A percentile compares a stretch with the other conserved stretches of the same genome.
Conservation (phyloP, 2,797 vertebrate species). For the Phataginus tetradactyla region DNA sequence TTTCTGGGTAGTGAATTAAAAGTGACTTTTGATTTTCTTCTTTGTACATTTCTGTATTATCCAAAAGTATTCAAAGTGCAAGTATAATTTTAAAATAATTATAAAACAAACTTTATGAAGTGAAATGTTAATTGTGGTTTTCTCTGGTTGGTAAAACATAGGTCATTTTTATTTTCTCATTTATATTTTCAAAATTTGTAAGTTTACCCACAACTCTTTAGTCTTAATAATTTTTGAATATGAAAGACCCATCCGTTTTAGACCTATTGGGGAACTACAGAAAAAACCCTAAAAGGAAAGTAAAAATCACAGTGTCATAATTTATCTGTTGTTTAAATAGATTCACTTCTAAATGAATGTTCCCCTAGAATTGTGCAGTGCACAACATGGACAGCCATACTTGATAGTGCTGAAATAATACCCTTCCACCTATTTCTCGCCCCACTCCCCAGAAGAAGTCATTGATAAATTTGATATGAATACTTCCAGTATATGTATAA, state of each 20-base stretch:
- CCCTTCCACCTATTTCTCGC: neutral
- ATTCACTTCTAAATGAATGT: neutral
- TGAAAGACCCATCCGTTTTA: neutral
- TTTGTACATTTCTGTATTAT: neutral
- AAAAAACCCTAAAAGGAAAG: neutral
- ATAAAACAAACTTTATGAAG: neutral
- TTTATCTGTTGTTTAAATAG: neutral
- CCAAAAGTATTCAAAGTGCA: neutral
- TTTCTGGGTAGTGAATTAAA: neutral
- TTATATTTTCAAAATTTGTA: constrained; percentile 17
- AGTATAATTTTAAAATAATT: neutral
- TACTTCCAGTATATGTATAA: neutral
- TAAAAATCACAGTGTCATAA: neutral
- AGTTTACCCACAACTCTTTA: neutral
- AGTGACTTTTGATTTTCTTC: neutral
- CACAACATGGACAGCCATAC: neutral
- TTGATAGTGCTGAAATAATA: neutral
- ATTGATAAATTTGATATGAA: neutral
- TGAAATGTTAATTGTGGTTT: neutral
- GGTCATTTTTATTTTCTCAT: constrained; percentile 28
- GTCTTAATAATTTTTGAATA: neutral
- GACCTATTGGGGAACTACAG: neutral
- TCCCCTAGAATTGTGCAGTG: neutral
- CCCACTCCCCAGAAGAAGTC: neutral
- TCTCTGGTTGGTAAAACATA: neutral